Evolutionary conservation across 2,113 vertebrate genomes (phyloP).

Genomic region (Etia nguti): DNA sequence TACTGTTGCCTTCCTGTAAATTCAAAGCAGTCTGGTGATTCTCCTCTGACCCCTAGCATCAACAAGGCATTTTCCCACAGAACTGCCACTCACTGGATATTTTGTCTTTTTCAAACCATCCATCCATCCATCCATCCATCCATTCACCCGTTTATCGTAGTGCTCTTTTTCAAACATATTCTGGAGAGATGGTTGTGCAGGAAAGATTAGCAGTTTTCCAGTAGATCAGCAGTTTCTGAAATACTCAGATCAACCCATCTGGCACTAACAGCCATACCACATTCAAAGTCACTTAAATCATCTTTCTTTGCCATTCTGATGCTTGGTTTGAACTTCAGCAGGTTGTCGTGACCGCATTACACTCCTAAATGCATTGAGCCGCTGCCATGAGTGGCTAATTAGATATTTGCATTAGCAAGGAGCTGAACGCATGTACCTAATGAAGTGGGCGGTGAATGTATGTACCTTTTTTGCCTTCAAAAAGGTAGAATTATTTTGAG

Average conservation of each 20-base stretch:
- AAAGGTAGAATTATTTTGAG: neutral
- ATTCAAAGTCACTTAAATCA: neutral
- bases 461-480: neutral
- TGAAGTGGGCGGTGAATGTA: neutral
- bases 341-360: no score
- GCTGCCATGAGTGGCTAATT: neutral
- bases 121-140: no score
- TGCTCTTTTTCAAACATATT: no score
- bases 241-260: neutral
- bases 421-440: neutral
- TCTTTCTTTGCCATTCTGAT: neutral
- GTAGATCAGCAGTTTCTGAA: neutral
- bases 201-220: neutral
- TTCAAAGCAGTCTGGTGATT: neutral
- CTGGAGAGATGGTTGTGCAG: neutral
- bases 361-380: no score
- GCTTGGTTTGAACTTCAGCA: neutral
- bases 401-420: no score
- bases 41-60: neutral
- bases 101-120: neutral
- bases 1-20: neutral
- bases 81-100: fast-evolving
- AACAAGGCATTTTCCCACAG: neutral
- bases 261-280: neutral
- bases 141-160: no score